A percentile compares a stretch with the other conserved stretches of the same genome.
Evolutionary conservation across 2,888 invertebrate species (phyloP).

Genomic region (Cetonia aurata): DNA sequence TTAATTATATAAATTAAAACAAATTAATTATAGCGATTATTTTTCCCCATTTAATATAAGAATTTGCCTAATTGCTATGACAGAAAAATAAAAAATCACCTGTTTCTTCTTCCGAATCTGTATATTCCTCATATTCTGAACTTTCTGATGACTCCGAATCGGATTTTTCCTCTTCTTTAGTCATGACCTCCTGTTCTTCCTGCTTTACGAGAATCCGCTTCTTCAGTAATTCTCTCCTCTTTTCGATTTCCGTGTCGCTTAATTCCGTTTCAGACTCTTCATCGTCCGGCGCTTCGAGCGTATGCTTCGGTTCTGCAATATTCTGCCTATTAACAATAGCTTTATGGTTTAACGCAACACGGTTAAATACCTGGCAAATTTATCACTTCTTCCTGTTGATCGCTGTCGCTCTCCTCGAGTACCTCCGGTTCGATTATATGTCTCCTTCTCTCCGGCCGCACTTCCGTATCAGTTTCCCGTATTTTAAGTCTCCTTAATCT

Average conservation of each 20-base stretch:
- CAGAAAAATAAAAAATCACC: conserved; percentile 60
- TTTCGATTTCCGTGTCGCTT: conserved; percentile 88
- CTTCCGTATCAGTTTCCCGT: conserved; percentile 68
- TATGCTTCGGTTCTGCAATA: conserved; percentile 63
- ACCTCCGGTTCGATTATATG: conserved; percentile 80
- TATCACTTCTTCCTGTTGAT: conserved; percentile 67
- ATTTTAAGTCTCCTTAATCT: conserved; percentile 79
- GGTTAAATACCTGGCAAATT: conserved; percentile 57
- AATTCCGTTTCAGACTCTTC: conserved; percentile 86
- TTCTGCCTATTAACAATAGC: not conserved
- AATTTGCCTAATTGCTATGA: no score
- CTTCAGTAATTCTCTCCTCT: conserved; percentile 77
- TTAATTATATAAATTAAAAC: no score
- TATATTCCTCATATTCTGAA: conserved; percentile 88
- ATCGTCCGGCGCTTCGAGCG: conserved; percentile 66
- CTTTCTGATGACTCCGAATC: conserved; percentile 78
- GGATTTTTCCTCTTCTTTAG: conserved; percentile 79
- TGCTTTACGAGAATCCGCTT: conserved; percentile 77
- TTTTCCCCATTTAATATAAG: no score
- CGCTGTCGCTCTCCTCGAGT: conserved; percentile 72
- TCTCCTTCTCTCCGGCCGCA: conserved; percentile 71
- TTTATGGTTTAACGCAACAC: conserved; percentile 51
- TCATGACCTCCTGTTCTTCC: conserved; percentile 80
- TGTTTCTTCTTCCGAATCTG: conserved; percentile 91
- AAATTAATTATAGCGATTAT: no score